Base-by-base conservation (phyloP, 1,140 invertebrate species). In the Pseudomyrmex sp. region DNA sequence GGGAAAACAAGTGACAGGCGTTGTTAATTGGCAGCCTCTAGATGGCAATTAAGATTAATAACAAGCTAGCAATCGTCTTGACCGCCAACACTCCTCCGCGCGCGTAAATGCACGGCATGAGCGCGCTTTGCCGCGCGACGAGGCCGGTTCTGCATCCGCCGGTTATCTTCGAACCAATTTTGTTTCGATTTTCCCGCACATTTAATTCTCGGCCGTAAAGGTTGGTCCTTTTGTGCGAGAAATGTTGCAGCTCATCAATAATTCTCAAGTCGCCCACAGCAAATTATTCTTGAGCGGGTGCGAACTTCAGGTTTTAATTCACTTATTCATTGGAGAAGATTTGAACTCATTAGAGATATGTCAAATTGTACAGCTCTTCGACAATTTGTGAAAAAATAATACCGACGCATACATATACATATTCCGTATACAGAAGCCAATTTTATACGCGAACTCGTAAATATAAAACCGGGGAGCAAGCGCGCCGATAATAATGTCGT, bases 41-140 rank as follows among this genome's bases (percentile, higher is more conserved):
- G 91, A 93, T 93, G 90, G 91, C 92, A 92, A 93, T 93, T 93
- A 93, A 93, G 92, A 93, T 93, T 93, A 93, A 93, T 91, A 90
- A 91, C 88, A 88, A 91, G 88, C 85, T 66, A 63, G 86, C 84
- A 88, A 93, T 92, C 87, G 86, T 88, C 35, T 26, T 5, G 54
- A 48, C 73, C 48, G 66, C 76, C 76, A 54, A 80, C 72, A 48
- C 54, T 59, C 56, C 44, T 56, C 63, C 52, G 59, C 59, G 46
- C 48, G 74, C 35, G 54, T 70, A 79, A 79, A 79, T 26, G 76
- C 20, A 13, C 44, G 65, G 26, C 48, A 8, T 48, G 35, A 20
- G 70, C 13, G 20, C 50, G 52, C 35, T 48, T 26, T 35, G 35
- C 35, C 35, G 35, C 35, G 52, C 18, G 44, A 59, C 44, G 35